Percentiles rank a stretch among this genome's conserved stretches.
Evolutionary conservation across 2,113 vertebrate genomes (phyloP).

Genomic region (Perca schrenkii): DNA sequence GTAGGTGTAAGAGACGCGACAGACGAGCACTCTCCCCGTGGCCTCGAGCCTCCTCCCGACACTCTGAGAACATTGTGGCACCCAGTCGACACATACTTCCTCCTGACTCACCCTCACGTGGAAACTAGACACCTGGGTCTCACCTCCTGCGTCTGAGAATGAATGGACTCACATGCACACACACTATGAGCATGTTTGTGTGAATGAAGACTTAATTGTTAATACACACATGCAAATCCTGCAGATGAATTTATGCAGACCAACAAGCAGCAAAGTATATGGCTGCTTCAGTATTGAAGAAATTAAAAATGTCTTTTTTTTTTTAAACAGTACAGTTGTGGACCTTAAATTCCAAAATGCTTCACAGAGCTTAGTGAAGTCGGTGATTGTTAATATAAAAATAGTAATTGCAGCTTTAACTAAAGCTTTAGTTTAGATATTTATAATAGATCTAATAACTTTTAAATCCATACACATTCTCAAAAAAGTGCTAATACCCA

Average conservation of each 20-base stretch:
- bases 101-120: slow-evolving; percentile 65
- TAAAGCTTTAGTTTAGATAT: not conserved
- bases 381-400: not conserved
- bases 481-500: not conserved
- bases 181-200: slow-evolving; percentile 29
- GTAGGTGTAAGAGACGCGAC: slow-evolving; percentile 45
- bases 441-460: not conserved
- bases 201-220: not conserved
- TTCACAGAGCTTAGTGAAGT: not conserved
- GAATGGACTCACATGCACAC: slow-evolving; percentile 37
- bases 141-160: slow-evolving; percentile 48
- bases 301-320: not conserved
- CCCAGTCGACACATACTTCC: slow-evolving; percentile 65
- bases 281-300: not conserved
- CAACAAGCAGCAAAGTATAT: not conserved
- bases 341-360: not conserved
- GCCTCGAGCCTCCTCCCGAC: slow-evolving; percentile 48
- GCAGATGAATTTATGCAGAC: not conserved
- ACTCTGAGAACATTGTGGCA: slow-evolving; percentile 69
- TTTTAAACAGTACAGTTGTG: not conserved
- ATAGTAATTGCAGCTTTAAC: not conserved
- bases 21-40: slow-evolving; percentile 28
- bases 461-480: not conserved
- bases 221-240: not conserved
- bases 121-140: slow-evolving; percentile 65